Conservation (phyloP, 2,888 invertebrate species). For the Pachydiplax longipennis region DNA sequence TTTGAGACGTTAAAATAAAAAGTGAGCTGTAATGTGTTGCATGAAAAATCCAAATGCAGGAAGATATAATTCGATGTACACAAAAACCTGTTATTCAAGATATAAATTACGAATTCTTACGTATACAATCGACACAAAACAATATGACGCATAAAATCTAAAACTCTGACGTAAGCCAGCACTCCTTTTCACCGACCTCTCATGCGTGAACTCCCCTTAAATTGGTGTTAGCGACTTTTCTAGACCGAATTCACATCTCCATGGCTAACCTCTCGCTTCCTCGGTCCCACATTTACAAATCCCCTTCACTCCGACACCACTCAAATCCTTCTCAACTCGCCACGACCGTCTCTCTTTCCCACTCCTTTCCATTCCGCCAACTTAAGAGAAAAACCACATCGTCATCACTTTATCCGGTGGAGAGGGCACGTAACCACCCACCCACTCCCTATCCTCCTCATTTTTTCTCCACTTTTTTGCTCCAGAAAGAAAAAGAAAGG, state of each 20-base stretch:
- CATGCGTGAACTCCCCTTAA: too few relatives aligned
- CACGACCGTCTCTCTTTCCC: not conserved
- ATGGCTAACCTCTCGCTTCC: not conserved
- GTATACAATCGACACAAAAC: too few relatives aligned
- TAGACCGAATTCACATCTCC: not conserved
- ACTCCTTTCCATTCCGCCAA: not conserved
- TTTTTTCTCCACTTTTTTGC: not conserved
- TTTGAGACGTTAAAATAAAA: too few relatives aligned
- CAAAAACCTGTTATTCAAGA: too few relatives aligned
- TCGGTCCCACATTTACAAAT: not conserved
- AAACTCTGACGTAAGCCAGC: too few relatives aligned
- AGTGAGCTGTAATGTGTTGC: too few relatives aligned
- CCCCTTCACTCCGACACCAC: not conserved
- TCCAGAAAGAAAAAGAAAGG: not conserved
- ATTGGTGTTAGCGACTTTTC: not conserved
- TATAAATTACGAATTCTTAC: too few relatives aligned
- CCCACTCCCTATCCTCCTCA: not conserved
- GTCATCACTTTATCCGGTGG: slow-evolving; percentile 38
- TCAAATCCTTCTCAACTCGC: not conserved
- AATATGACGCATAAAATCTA: too few relatives aligned
- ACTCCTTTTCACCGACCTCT: too few relatives aligned
- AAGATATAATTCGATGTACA: too few relatives aligned
- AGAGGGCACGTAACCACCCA: not conserved
- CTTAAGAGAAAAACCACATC: slow-evolving; percentile 30
- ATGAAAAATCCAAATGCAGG: too few relatives aligned